Base-by-base conservation (phyloP, 1,140 invertebrate species). In the Eurosta solidaginis region DNA sequence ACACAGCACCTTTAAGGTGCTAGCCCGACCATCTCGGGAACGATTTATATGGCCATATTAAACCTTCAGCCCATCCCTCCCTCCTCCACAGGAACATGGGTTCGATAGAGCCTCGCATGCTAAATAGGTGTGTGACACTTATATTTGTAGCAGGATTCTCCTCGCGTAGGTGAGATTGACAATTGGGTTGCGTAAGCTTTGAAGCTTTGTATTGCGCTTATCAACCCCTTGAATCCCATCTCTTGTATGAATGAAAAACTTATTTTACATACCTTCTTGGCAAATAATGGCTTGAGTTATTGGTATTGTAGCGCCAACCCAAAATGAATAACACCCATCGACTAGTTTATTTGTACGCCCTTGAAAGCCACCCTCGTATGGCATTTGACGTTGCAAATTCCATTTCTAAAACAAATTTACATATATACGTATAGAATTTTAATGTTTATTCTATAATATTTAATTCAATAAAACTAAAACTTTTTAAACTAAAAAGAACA, bases 311-410 rank as follows among this genome's bases (percentile, higher is more conserved):
- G 94, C 97, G 33, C 96, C 97, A 89, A 98, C 96, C 98, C 98
- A 99, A 90, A 99, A 99, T 3, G 96, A 98, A 88, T 99, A 99
- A 89, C 98, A 99, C 7, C 95, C 95, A 90, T 99, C 98, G 1
- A 99, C 98, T 76, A 99, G 89, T 90, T 99, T 99, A 88, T 99
- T 99, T 4, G 98, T 98, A 83, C 98, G 90, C 1, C 97, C 97
- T 90, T 96, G 95, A 84, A 98, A 98, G 25, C 96, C 96, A 20
- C 96, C 97, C 89, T 98, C 97, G 79, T 94, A 90, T 80, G 90
- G 89, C 95, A 97, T 97, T 89, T 98, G 96, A 78, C 93, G 91
- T 81, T 95, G 95, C n/a, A 93, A 93, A 79, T 93, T 91, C 96
- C 96, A 98, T 80, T 94, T 91, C 91, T 94, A 81, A 89, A 36